Evolutionary conservation across 2,113 vertebrate species (phyloP), one percentile per base, ranked within the genome.

Genomic region (Nibea coibor): DNA sequence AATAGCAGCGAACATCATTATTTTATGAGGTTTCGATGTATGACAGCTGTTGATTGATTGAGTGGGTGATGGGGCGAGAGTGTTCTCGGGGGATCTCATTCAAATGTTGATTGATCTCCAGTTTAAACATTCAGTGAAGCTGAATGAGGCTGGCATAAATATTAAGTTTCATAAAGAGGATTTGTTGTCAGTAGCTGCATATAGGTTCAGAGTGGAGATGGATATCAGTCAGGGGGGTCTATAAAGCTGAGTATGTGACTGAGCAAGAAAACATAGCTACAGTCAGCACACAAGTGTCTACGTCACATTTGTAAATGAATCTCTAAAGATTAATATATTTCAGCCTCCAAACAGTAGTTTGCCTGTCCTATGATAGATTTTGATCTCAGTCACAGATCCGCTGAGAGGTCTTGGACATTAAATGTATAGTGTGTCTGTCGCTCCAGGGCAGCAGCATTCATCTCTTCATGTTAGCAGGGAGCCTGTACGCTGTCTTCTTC

Each of bases 21-120:
- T 66, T 80, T 57, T 42, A 47, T 62, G 51, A 77, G 28, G 26
- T 57, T 70, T 82, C 64, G n/a, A 2, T 43, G 57, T 71, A 19
- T 78, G 69, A 82, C 59, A 54, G 66, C 47, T 68, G 53, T 4
- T 26, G 64, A 70, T 47, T 28, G 61, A 85, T 71, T 28, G 50
- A 88, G 48, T 19, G 39, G 59, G 24, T 28, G 14, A n/a, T 31
- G 28, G 24, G 56, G 81, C 58, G 50, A 22, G 20, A 72, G 14
- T 20, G 31, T 51, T 84, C 67, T 72, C 50, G 16, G 4, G 51
- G 39, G 73, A 81, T 47, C 20, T 53, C n/a, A 31, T 82, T 84
- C 19, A 75, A 68, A 51, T 54, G 22, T 54, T 83, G 72, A 82
- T 56, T 19, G 19, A 45, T 69, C 45, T 66, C 45, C 16, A 48